A percentile compares a stretch with the other conserved stretches of the same genome.
phyloP scores from a whole-genome alignment of 2,888 invertebrate genomes.

The Hyalella azteca region DNA sequence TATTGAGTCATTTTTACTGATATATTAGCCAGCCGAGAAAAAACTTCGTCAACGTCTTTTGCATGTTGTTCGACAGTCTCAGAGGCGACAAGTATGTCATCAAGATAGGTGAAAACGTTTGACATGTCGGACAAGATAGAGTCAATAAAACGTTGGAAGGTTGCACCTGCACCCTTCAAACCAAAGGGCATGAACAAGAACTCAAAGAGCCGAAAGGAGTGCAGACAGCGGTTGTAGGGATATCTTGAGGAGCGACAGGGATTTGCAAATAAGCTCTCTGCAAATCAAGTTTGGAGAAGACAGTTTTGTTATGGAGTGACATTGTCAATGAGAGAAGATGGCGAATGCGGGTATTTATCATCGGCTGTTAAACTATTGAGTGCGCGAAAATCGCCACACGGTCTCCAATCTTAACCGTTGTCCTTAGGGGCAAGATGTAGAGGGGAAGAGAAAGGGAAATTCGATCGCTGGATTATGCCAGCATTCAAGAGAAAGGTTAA shows the following conservation, averaged over 20 bases:
- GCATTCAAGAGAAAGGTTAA: background rate
- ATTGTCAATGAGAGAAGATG: background rate
- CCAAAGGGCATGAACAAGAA: constrained; percentile 30
- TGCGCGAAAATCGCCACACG: constrained; percentile 36
- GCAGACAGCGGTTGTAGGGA: constrained; percentile 2
- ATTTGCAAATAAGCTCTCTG: constrained; percentile 31
- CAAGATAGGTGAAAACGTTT: background rate
- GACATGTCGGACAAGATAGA: background rate
- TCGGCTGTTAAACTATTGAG: background rate
- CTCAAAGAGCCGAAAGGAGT: constrained; percentile 42
- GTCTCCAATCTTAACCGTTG: background rate
- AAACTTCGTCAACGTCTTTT: constrained; percentile 15
- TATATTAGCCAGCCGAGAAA: background rate
- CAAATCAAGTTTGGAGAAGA: constrained; percentile 27
- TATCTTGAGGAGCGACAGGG: background rate
- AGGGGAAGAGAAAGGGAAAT: constrained; percentile 35
- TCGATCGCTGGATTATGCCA: background rate
- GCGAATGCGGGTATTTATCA: constrained; percentile 22
- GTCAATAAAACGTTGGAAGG: constrained; percentile 31
- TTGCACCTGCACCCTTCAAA: constrained; percentile 4
- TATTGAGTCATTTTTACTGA: too few species aligned
- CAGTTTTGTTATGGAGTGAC: background rate
- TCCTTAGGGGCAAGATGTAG: constrained; percentile 1
- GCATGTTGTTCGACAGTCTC: constrained; percentile 10
- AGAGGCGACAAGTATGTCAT: constrained; percentile 34